These are phyloP conservation scores for Solenodon paradoxus DNA, from an alignment of 2,113 vertebrate genomes.

Conservation along the genomic window DNA sequence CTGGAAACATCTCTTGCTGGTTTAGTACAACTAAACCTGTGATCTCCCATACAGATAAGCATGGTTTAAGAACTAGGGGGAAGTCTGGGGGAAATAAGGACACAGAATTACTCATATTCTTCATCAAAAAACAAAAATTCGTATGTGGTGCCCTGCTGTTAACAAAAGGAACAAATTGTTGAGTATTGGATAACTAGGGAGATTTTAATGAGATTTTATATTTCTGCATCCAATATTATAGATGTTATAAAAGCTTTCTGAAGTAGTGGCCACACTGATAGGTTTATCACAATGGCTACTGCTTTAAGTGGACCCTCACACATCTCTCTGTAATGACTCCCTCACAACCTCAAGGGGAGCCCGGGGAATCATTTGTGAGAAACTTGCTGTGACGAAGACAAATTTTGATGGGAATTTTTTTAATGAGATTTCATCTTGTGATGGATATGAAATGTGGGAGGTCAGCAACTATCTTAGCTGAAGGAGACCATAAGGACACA, in stretches of 20 bases:
- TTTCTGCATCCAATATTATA: not conserved
- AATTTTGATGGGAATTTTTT: constrained; percentile 47
- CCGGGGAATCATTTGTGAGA: not conserved
- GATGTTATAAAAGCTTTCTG: not conserved
- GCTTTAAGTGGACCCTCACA: not conserved
- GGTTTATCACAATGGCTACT: not conserved
- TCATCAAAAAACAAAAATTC: not conserved
- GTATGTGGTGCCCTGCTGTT: not conserved
- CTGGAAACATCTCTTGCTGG: not conserved
- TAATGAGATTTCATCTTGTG: constrained; percentile 45
- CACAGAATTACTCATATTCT: not conserved
- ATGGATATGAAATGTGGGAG: constrained; percentile 52
- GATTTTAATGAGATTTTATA: constrained; percentile 24
- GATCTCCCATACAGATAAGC: not conserved
- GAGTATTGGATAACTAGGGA: not conserved
- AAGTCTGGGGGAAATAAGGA: not conserved
- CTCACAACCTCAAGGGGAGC: not conserved
- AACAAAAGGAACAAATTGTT: not conserved
- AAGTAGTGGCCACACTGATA: not conserved
- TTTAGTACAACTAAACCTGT: not conserved
- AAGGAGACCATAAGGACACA: constrained; percentile 75
- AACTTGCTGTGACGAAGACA: constrained; percentile 24
- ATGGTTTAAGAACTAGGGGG: not conserved
- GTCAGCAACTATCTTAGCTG: constrained; percentile 45
- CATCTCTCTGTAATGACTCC: not conserved